Conservation (phyloP, 1,140 invertebrate genomes). For the Geopemphigus sp. region DNA sequence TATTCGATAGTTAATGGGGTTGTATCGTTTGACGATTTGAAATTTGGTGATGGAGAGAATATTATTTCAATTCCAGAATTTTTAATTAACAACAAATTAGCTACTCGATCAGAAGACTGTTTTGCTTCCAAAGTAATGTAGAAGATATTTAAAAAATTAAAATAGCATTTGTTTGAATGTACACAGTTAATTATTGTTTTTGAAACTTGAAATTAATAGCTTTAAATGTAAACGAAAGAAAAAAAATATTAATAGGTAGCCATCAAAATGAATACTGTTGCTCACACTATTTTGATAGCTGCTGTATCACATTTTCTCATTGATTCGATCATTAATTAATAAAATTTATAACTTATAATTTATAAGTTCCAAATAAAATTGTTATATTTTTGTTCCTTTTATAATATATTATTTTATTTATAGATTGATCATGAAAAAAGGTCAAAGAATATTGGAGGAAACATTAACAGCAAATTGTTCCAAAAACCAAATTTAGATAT, state of each 20-base stretch:
- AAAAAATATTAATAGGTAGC: no score
- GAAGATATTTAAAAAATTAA: no score
- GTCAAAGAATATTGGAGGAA: background rate
- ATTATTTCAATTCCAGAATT: background rate
- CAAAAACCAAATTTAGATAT: background rate
- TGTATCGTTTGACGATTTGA: constrained; percentile 64
- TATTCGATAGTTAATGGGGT: constrained; percentile 76
- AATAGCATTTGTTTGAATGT: no score
- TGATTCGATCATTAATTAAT: no score
- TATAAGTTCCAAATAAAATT: no score
- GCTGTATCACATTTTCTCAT: no score
- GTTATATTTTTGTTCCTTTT: constrained; percentile 9
- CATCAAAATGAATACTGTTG: no score
- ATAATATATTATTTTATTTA: constrained; percentile 8
- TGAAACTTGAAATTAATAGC: no score
- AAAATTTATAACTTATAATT: no score
- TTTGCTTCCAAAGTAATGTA: constrained; percentile 67
- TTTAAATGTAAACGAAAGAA: no score
- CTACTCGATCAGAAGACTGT: constrained; percentile 65
- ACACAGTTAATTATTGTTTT: background rate
- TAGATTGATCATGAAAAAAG: constrained; percentile 26
- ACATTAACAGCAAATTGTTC: background rate
- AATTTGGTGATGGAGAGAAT: constrained; percentile 36
- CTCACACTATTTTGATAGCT: no score
- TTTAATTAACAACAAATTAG: constrained; percentile 50